Conservation (phyloP, 2,113 vertebrate species). For the Odocoileus virginianus region DNA sequence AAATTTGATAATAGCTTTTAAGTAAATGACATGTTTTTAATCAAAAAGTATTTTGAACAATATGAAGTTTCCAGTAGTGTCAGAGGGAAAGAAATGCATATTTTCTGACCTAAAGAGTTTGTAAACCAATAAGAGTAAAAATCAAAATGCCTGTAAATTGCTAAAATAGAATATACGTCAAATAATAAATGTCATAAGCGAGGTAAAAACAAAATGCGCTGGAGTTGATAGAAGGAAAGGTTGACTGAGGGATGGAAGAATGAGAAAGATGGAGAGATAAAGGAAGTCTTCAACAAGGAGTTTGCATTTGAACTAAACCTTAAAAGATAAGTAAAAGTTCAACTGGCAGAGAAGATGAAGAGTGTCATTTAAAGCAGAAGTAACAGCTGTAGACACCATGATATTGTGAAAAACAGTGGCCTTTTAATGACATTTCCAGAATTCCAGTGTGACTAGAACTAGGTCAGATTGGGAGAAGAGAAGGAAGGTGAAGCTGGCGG, state of each 20-base stretch:
- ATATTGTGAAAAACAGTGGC: not conserved
- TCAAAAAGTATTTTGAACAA: conserved; percentile 12
- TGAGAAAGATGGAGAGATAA: not conserved
- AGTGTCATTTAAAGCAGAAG: not conserved
- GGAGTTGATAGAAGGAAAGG: not conserved
- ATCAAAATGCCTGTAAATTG: not conserved
- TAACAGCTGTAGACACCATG: not conserved
- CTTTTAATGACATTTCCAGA: not conserved
- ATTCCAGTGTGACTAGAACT: not conserved
- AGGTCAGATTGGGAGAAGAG: not conserved
- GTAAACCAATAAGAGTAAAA: not conserved
- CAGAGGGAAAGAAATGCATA: not conserved
- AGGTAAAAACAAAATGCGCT: not conserved
- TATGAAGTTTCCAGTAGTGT: not conserved
- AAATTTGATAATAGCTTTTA: conserved; percentile 7
- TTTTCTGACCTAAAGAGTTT: not conserved
- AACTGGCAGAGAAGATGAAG: not conserved
- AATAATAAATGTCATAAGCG: not conserved
- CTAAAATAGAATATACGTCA: not conserved
- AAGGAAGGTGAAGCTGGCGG: not conserved
- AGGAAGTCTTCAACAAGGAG: not conserved
- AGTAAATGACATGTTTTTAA: conserved; percentile 36
- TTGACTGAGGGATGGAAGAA: not conserved
- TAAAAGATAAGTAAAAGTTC: not conserved
- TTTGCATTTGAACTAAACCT: not conserved